phyloP scores from a whole-genome alignment of 2,113 vertebrate species.

The Grallaria varia region DNA sequence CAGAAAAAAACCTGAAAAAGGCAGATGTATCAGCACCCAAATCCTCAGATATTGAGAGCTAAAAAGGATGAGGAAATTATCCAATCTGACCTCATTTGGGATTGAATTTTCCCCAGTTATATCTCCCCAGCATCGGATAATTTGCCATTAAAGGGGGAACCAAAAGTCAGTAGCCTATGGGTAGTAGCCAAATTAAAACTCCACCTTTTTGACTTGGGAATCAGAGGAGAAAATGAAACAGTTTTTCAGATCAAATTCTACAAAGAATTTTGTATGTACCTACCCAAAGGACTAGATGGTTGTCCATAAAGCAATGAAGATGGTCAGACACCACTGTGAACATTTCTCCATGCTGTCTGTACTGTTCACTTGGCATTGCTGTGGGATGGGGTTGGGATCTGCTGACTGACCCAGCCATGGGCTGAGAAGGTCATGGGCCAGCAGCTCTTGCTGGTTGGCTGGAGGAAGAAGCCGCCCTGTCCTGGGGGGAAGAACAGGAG shows the following conservation, averaged over 20 bases:
- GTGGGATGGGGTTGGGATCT: neutral
- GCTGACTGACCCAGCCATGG: neutral
- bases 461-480: neutral
- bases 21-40: neutral
- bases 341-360: neutral
- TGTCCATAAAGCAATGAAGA: neutral
- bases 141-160: neutral
- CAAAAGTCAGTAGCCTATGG: neutral
- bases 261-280: neutral
- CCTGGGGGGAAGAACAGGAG: neutral
- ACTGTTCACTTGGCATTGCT: neutral
- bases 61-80: neutral
- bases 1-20: neutral
- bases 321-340: neutral
- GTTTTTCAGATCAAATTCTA: neutral
- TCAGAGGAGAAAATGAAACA: neutral
- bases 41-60: neutral
- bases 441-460: neutral
- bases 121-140: neutral
- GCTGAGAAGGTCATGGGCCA: neutral
- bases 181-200: neutral
- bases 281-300: neutral
- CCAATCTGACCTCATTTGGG: neutral
- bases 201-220: neutral
- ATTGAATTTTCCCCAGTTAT: neutral